phyloP scores from a whole-genome alignment of 2,113 vertebrate genomes.

The Dipodomys stephensi region DNA sequence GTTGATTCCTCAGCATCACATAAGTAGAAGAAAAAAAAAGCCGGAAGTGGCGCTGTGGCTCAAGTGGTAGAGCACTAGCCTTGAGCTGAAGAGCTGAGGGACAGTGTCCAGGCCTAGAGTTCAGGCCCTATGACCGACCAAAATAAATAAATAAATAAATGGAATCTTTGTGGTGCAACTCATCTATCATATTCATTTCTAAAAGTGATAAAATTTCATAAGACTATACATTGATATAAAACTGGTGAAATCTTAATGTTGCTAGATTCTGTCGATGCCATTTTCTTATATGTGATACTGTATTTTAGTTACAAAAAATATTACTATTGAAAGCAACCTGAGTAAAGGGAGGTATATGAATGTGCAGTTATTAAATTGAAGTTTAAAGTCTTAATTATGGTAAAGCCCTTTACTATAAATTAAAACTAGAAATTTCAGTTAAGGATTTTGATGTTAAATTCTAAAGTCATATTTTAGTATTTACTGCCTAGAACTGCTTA shows the following conservation, averaged over 20 bases:
- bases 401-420: no score
- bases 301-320: neutral
- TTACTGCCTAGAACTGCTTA: neutral
- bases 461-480: neutral
- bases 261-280: neutral
- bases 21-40: no score
- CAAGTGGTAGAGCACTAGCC: no score
- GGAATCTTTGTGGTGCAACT: neutral
- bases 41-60: no score
- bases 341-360: neutral
- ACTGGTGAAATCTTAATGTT: neutral
- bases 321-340: neutral
- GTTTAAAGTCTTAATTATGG: neutral
- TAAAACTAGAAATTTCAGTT: neutral
- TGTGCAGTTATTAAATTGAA: neutral
- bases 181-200: neutral
- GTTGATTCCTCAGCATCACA: no score
- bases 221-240: neutral
- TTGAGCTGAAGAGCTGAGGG: no score
- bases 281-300: neutral
- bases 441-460: constrained; percentile 13
- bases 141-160: no score
- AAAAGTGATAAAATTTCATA: neutral
- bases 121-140: no score
- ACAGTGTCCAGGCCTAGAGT: no score